Percentiles rank a stretch among this genome's conserved stretches.
phyloP scores from a whole-genome alignment of 2,888 invertebrate genomes.

The Tiphia femorata region DNA sequence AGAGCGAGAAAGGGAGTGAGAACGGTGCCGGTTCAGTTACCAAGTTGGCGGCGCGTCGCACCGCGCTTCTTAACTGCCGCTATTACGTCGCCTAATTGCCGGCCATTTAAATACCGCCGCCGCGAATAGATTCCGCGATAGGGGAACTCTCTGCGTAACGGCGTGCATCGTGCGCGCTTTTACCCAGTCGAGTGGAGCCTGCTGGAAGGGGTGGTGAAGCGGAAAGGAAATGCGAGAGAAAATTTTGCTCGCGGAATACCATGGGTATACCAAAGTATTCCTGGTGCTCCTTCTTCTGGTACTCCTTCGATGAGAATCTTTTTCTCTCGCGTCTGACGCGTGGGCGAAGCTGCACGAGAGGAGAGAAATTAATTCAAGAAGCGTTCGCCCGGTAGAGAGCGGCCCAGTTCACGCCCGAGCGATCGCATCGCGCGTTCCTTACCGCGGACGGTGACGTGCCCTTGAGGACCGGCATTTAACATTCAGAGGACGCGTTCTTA shows the following conservation, averaged over 20 bases:
- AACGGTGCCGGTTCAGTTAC: conserved; percentile 32
- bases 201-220: too few relatives aligned
- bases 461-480: conserved; percentile 51
- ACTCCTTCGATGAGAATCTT: too few relatives aligned
- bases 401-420: conserved; percentile 54
- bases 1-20: conserved; percentile 6
- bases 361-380: conserved; percentile 11
- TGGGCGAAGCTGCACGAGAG: conserved; percentile 1
- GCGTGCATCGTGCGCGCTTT: too few relatives aligned
- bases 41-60: conserved; percentile 33
- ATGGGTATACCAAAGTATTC: neutral
- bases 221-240: too few relatives aligned
- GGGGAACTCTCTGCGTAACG: conserved; percentile 10
- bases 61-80: conserved; percentile 51
- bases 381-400: too few relatives aligned
- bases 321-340: neutral
- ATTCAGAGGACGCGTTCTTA: conserved; percentile 47
- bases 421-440: conserved; percentile 35
- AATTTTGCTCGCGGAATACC: neutral
- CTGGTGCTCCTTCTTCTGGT: neutral
- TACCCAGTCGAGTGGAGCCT: too few relatives aligned
- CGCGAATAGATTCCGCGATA: conserved; percentile 43
- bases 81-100: conserved; percentile 56
- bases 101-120: conserved; percentile 51
- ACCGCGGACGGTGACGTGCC: conserved; percentile 38